Evolutionary conservation across 2,797 vertebrate species (phyloP).

Genomic region (Dicrostonyx torquatus): DNA sequence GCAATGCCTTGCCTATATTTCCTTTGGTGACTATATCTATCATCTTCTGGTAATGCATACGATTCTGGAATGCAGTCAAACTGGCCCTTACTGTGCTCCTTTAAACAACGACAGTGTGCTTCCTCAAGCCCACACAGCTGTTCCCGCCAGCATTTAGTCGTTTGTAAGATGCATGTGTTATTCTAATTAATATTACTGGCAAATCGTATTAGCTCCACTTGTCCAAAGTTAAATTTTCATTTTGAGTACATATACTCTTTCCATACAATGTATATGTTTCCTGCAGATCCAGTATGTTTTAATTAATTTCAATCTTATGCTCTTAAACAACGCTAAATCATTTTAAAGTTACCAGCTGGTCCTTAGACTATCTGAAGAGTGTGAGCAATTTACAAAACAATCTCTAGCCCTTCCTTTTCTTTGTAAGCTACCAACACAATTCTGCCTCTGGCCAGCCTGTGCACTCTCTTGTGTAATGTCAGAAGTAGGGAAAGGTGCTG

Average conservation of each 20-base stretch:
- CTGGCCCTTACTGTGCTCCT: slow-evolving; percentile 15
- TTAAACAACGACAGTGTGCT: slow-evolving; percentile 10
- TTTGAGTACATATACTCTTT: not conserved
- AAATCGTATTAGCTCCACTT: slow-evolving; percentile 42
- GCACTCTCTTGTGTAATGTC: not conserved
- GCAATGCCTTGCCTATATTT: not conserved
- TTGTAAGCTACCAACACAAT: not conserved
- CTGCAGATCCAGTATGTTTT: not conserved
- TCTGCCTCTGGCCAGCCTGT: not conserved
- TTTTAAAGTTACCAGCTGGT: not conserved
- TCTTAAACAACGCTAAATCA: not conserved
- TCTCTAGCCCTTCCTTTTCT: slow-evolving; percentile 22
- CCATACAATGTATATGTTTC: not conserved
- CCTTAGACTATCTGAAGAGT: not conserved
- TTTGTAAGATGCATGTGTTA: slow-evolving; percentile 14
- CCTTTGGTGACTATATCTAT: not conserved
- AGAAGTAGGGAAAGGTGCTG: not conserved
- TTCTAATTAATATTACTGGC: slow-evolving; percentile 19
- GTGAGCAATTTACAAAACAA: not conserved
- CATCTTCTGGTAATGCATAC: not conserved
- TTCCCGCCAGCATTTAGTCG: not conserved
- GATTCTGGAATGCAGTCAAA: slow-evolving; percentile 24
- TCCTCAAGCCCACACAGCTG: not conserved
- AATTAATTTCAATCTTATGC: slow-evolving; percentile 22
- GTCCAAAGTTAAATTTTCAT: slow-evolving; percentile 23